Percentiles rank a stretch among this genome's conserved stretches.
phyloP scores from a whole-genome alignment of 2,113 vertebrate species.

The Orycteropus afer region DNA sequence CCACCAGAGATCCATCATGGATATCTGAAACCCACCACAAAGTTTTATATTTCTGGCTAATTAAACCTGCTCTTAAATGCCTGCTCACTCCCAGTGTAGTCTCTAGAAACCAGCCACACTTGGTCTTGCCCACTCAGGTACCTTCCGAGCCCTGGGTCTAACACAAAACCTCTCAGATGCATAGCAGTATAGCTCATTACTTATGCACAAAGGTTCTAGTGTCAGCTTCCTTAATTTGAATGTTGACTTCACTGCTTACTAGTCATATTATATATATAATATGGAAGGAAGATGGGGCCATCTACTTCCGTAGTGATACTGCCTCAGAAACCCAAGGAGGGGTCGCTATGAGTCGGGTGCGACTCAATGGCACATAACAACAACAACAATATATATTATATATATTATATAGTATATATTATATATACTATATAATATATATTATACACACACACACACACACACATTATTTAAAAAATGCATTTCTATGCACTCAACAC shows the following conservation, averaged over 20 bases:
- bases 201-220: not conserved
- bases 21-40: not conserved
- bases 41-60: not conserved
- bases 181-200: not conserved
- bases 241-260: too few relatives aligned
- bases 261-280: too few relatives aligned
- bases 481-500: not conserved
- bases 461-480: slow-evolving; percentile 14
- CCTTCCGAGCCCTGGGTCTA: not conserved
- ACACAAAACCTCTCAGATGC: not conserved
- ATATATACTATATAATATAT: too few relatives aligned
- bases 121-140: not conserved
- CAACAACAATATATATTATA: too few relatives aligned
- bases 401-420: too few relatives aligned
- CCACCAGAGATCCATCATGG: too few relatives aligned
- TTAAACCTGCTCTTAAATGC: not conserved
- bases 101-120: not conserved
- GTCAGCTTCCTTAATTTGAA: not conserved
- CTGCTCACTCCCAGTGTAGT: not conserved
- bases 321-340: too few relatives aligned
- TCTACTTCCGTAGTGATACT: too few relatives aligned
- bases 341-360: too few relatives aligned
- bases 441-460: too few relatives aligned
- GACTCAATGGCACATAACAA: too few relatives aligned
- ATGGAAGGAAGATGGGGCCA: too few relatives aligned